Base-by-base conservation (phyloP, 2,113 vertebrate species). In the Callaeas wilsoni region DNA sequence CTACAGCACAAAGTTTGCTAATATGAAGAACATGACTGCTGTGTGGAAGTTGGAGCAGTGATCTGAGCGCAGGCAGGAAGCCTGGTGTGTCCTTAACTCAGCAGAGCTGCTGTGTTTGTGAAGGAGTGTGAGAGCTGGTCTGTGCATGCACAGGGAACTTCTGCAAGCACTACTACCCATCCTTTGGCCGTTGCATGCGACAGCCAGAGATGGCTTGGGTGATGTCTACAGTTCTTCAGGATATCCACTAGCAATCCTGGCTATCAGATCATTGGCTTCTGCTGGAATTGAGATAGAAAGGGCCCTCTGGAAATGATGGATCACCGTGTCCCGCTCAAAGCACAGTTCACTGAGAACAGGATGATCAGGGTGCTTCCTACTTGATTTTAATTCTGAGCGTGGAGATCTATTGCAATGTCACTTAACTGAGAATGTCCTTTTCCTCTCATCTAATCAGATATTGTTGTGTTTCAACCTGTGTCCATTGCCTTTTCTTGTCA, bases 11-110 rank as follows among this genome's bases (percentile, higher is more conserved):
- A 16, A 21, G 41, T 86, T 86, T 76, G 26, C 55, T 83, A 16
- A 53, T n/a, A 12, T 4, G 46, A 3, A 4, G 80, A 18, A 33
- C 13, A 2, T 16, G 8, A 63, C 33, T 60, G 27, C 59, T 75
- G 0, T 42, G 52, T 1, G 8, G 42, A 27, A 2, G 2, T 26
- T 46, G 69, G 39, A 74, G 52, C 32, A n/a, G 55, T 35, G 50
- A 57, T 68, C 17, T n/a, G 37, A 74, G 55, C 2, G 0, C 1
- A 23, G 1, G 2, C 22, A 46, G 30, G 41, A 80, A 60, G 41
- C 35, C 68, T 65, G 26, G 37, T 0, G 1, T 13, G 22, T 49
- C 62, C 52, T 74, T 37, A 26, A 9, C 74, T 81, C 12, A 56
- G 42, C 60, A 46, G n/a, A 52, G 29, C 30, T 77, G 41, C 49